phyloP scores from a whole-genome alignment of 1,140 invertebrate species.

The Drosophila dunni region DNA sequence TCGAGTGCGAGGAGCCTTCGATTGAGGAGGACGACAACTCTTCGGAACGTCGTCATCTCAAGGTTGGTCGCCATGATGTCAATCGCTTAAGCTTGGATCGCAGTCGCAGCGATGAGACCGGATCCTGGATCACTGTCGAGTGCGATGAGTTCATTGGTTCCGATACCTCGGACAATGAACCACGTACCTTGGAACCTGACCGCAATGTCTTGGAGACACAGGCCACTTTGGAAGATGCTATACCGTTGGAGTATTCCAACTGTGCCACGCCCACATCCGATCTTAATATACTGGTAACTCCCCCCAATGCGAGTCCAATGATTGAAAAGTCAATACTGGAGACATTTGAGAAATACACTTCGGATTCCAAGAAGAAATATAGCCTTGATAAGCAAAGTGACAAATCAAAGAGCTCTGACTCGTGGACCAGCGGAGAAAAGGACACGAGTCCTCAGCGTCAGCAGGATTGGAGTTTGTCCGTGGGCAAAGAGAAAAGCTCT shows the following conservation, averaged over 20 bases:
- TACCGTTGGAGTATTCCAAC: constrained; percentile 77
- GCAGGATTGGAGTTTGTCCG: constrained; percentile 85
- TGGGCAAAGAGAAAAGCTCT: constrained; percentile 86
- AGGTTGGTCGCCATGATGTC: constrained; percentile 69
- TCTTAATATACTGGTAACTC: constrained; percentile 75
- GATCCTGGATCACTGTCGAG: constrained; percentile 87
- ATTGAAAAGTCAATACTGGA: constrained; percentile 81
- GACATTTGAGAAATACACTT: constrained; percentile 73
- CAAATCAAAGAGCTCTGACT: constrained; percentile 88
- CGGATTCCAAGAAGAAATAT: constrained; percentile 80
- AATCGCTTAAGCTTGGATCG: constrained; percentile 80
- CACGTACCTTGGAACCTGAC: constrained; percentile 73
- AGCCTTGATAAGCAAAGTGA: constrained; percentile 87
- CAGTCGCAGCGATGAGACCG: constrained; percentile 87
- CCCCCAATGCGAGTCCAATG: constrained; percentile 80
- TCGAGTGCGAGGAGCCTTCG: constrained; percentile 81
- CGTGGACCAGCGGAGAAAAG: constrained; percentile 87
- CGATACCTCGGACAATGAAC: constrained; percentile 85
- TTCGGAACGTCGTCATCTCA: constrained; percentile 66
- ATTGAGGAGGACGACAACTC: constrained; percentile 81
- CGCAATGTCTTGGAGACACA: constrained; percentile 78
- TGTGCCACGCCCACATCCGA: constrained; percentile 81
- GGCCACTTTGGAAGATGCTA: constrained; percentile 79
- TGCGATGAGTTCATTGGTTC: constrained; percentile 87
- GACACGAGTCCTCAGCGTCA: constrained; percentile 85